Base-by-base conservation (phyloP, 2,113 vertebrate species). In the Camelus dromedarius region DNA sequence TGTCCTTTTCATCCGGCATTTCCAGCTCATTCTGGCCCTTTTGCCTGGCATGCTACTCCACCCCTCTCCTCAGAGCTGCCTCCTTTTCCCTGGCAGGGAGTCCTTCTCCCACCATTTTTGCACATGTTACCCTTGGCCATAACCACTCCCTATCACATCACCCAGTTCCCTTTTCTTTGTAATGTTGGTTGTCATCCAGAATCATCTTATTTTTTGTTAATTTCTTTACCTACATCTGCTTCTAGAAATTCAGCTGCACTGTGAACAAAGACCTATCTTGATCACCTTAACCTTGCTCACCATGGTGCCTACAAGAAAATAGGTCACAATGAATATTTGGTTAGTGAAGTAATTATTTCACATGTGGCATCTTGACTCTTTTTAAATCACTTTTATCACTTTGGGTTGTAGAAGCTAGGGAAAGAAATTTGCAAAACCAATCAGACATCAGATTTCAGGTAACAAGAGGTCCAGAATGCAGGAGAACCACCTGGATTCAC, bases 311-410 rank as follows among this genome's bases (percentile, higher is more conserved):
- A 26, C 46, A 24, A 83, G 42, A 89, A 0, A 50, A 28, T 8
- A 70, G 24, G 14, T 72, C 10, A 32, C 2, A 15, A 10, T 30
- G 38, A 72, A 30, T 81, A 32, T 64, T 79, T 82, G 22, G 12
- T 88, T 70, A 95, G 38, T 52, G 54, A 72, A 75, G 10, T 75
- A 72, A 93, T 79, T 58, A 42, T 86, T 91, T 91, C 28, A 24
- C 48, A 64, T 38, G 10, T n/a, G 18, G 8, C 7, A 58, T 50
- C 5, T 70, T 7, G 50, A 19, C 24, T 92, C 13, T 89, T 54
- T 82, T 54, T 62, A 79, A 42, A 67, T 30, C 58, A 3, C 8
- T 77, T 15, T 76, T 60, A 42, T 50, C 54, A 67, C 48, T 4
- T 24, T 73, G 11, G 4, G 9, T 75, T 67, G 32, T 38, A 79